Conservation (phyloP, 1,140 invertebrate species). For the Pteromalus puparum region DNA sequence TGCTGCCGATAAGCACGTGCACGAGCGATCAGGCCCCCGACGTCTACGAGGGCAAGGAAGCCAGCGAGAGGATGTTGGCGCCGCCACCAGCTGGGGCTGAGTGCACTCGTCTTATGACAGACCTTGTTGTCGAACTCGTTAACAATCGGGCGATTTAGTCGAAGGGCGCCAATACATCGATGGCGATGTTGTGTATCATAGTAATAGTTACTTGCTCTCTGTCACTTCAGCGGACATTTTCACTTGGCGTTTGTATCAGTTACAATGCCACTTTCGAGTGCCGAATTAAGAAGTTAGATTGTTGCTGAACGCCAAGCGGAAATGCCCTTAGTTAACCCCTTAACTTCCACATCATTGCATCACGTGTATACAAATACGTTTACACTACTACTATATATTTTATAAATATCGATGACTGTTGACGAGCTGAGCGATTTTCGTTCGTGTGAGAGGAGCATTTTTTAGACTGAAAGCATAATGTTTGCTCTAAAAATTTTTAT, state of each 20-base stretch:
- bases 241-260: background rate
- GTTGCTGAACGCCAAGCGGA: background rate
- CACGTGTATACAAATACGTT: background rate
- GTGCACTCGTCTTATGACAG: slow-evolving; percentile 72
- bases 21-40: slow-evolving; percentile 83
- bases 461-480: slow-evolving; percentile 26
- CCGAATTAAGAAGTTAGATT: background rate
- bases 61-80: slow-evolving; percentile 53
- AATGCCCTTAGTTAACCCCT: slow-evolving; percentile 25
- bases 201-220: slow-evolving; percentile 1
- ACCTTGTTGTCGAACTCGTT: slow-evolving; percentile 70
- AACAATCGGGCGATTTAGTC: slow-evolving; percentile 67
- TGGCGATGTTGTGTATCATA: background rate
- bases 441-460: background rate
- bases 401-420: slow-evolving; percentile 31
- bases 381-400: slow-evolving; percentile 9
- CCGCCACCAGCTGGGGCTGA: slow-evolving; percentile 68
- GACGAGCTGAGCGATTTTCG: background rate
- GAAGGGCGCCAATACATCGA: background rate
- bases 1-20: slow-evolving; percentile 83
- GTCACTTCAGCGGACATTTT: background rate
- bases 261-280: too few species aligned
- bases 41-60: slow-evolving; percentile 77
- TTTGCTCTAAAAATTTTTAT: background rate
- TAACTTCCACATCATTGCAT: slow-evolving; percentile 17